phyloP scores from a whole-genome alignment of 2,797 vertebrate species.

The Ciconia nigra region DNA sequence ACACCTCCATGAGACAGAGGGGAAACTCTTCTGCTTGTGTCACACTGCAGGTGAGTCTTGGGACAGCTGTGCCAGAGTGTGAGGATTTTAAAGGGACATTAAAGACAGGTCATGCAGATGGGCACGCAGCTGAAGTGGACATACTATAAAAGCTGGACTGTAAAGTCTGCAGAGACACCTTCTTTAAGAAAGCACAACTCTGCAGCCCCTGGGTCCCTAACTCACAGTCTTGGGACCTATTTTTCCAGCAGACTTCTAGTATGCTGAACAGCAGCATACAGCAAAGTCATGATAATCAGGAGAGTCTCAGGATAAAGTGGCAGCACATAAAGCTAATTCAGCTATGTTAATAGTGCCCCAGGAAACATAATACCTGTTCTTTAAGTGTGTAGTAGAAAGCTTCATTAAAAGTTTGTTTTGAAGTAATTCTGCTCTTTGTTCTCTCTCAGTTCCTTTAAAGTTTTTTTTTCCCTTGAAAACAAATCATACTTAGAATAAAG shows the following conservation, averaged over 20 bases:
- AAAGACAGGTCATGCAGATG: neutral
- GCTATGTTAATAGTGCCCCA: neutral
- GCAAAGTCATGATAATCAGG: neutral
- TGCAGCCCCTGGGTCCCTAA: neutral
- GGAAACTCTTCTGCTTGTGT: neutral
- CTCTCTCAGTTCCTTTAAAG: slow-evolving; percentile 20
- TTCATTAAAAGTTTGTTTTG: slow-evolving; percentile 29
- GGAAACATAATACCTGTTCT: neutral
- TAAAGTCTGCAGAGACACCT: neutral
- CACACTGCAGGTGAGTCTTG: neutral
- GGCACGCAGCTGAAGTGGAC: neutral
- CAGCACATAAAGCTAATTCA: neutral
- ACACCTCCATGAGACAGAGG: neutral
- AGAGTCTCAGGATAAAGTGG: neutral
- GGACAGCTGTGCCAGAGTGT: neutral
- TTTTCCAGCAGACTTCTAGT: neutral
- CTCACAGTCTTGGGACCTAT: neutral
- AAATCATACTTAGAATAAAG: slow-evolving; percentile 16
- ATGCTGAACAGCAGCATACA: neutral
- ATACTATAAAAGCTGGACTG: neutral
- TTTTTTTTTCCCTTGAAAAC: slow-evolving; percentile 1
- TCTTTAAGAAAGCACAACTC: neutral
- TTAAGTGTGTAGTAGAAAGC: neutral
- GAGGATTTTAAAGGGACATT: neutral
- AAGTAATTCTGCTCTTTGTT: slow-evolving; percentile 38